Base-by-base conservation (phyloP, 1,140 invertebrate genomes). In the Mactra quadrangularis region DNA sequence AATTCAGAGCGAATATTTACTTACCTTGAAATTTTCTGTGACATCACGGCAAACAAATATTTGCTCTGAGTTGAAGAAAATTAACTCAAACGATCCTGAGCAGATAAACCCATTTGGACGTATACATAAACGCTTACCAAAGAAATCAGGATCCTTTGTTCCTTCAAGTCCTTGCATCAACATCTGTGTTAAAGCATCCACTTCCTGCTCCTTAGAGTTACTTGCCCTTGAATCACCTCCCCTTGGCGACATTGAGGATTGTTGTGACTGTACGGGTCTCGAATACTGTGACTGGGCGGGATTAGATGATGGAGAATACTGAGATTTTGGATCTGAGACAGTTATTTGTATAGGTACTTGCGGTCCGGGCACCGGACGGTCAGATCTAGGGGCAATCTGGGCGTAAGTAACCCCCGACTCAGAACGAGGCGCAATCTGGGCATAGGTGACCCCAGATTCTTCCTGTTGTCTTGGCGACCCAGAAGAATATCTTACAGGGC, bases 111-210 rank as follows among this genome's bases (percentile, higher is more conserved):
- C n/a, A n/a, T n/a, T n/a, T n/a, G n/a, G n/a, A n/a, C n/a, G n/a
- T n/a, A n/a, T n/a, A n/a, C n/a, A n/a, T 41, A 7, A 41, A 62
- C 7, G 55, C 17, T 7, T 93, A 95, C 96, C 96, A 94, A 96
- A 96, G 82, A 95, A 95, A 88, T 97, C 96, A 35, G 95, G 94
- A 91, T 97, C 95, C 88, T 94, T 94, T 68, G 96, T 92, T 19
- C 93, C 95, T 88, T 96, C 95, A 94, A 97, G 96, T 72, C 96
- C 96, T 90, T 97, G 93, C 17, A 98, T 96, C 31, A 98, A 94
- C 17, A 98, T 94, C 93, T 97, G 96, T 25, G 97, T 98, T 17
- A 98, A 93, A 72, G 96, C 96, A 92, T 98, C 97, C 9, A 98
- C 97, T 94, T 97, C 96, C 86, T 95, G 95, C 92, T 97, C 96